phyloP scores from a whole-genome alignment of 2,797 vertebrate genomes.

The Acanthurus leucopareius region DNA sequence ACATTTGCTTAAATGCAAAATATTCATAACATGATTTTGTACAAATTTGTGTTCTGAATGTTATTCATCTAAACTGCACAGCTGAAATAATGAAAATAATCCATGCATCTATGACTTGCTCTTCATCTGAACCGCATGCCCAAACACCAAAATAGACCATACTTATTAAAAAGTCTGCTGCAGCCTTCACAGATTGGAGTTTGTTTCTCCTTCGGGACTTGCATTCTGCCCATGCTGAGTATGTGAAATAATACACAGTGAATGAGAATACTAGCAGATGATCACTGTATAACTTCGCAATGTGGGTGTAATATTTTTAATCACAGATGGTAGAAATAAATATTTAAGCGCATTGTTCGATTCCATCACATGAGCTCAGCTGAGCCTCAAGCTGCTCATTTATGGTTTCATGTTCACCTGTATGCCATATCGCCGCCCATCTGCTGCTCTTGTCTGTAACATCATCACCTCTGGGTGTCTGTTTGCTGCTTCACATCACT shows the following conservation, averaged over 20 bases:
- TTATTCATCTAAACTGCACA: not conserved
- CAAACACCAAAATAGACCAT: constrained; percentile 24
- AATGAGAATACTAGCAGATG: not conserved
- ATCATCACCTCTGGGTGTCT: not conserved
- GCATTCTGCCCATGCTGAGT: not conserved
- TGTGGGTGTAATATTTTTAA: not conserved
- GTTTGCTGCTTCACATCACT: constrained; percentile 43
- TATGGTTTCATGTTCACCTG: not conserved
- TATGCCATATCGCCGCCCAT: not conserved
- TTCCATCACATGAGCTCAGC: not conserved
- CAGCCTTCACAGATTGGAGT: not conserved
- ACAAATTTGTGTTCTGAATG: not conserved
- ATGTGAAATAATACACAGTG: no score
- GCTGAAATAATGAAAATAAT: not conserved
- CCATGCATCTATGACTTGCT: constrained; percentile 9
- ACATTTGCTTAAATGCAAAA: not conserved
- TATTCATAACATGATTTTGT: not conserved
- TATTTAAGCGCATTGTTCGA: not conserved
- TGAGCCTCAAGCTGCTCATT: not conserved
- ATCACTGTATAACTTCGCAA: constrained; percentile 2
- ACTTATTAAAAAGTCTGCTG: constrained; percentile 10
- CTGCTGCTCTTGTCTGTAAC: constrained; percentile 5
- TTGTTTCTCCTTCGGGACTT: not conserved
- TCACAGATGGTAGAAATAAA: constrained; percentile 16
- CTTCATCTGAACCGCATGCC: constrained; percentile 30